These are phyloP conservation scores for Cryptotermes secundus DNA, from an alignment of 1,140 invertebrate genomes.

Conservation along the genomic window DNA sequence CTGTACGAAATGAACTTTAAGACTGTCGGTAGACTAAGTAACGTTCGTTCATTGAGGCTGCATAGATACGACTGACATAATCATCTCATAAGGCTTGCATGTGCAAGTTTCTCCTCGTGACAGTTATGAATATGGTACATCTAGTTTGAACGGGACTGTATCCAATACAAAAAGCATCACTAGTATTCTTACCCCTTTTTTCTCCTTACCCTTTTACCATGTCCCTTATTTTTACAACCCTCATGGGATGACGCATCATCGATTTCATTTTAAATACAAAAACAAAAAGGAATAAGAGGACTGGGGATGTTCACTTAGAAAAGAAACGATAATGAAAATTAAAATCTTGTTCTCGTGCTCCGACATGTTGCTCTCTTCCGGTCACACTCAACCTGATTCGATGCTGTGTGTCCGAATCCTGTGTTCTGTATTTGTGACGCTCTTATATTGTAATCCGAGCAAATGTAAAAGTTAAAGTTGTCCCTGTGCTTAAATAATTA, in stretches of 20 bases:
- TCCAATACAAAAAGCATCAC: conserved; percentile 4
- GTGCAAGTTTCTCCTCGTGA: no score
- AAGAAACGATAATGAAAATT: conserved; percentile 16
- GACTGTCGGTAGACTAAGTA: no score
- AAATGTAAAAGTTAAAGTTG: no score
- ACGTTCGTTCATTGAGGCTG: no score
- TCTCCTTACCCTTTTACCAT: conserved; percentile 16
- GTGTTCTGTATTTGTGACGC: no score
- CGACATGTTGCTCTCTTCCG: background rate
- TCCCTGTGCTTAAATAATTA: no score
- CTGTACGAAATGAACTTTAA: no score
- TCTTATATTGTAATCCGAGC: no score
- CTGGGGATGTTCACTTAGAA: background rate
- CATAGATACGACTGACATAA: no score
- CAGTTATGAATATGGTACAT: background rate
- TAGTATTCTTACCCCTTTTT: conserved; percentile 9
- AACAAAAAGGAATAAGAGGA: background rate
- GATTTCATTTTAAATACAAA: conserved; percentile 20
- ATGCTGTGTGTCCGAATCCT: no score
- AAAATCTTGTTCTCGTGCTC: conserved; percentile 13
- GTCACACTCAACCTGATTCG: background rate
- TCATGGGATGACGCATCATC: conserved; percentile 14
- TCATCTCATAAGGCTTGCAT: no score
- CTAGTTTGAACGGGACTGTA: background rate
- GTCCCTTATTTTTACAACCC: conserved; percentile 19